Base-by-base conservation (phyloP, 2,797 vertebrate species). In the Diplodus puntazzo region DNA sequence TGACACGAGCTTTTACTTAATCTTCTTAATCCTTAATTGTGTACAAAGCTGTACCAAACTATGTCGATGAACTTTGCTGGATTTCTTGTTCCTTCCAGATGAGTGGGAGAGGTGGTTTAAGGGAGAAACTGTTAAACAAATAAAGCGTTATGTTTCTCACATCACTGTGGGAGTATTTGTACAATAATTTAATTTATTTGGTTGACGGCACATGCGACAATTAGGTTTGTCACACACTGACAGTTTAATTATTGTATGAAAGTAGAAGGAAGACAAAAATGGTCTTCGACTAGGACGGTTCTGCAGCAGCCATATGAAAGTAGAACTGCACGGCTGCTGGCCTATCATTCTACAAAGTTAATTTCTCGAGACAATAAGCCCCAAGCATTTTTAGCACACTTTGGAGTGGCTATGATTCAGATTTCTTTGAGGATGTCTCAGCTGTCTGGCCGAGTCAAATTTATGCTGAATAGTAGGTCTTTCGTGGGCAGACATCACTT, bases 281-380 rank as follows among this genome's bases (percentile, higher is more conserved):
- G 7, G 8, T 23, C 30, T 61, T 53, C 17, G 27, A 27, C 18
- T 45, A 4, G 11, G 1, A 14, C 66, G 18, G n/a, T 43, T 67
- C 12, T 20, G 52, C 13, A 49, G 48, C 50, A 65, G 43, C 43
- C 18, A 45, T 79, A 20, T 71, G 62, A 67, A 64, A 65, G n/a
- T 17, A 8, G 9, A 7, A 79, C 45, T 69, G 16, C 52, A 55
- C 54, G 17, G 23, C 71, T 45, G 48, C 27, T 77, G n/a, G 23
- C 52, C 73, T 70, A 75, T 79, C 58, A 60, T 68, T 79, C 49
- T 61, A 11, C 34, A 48, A 80, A 79, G 60, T 71, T 52, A 25
- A 66, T 55, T 81, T 80, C 62, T 43, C 45, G 30, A 60, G 59
- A 81, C 63, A 75, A 81, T 70, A 70, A 69, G 43, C 68, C 62